Percentiles rank a stretch among this genome's conserved stretches.
These are phyloP conservation scores for Muraenolepis orangiensis DNA, from an alignment of 2,797 vertebrate genomes.

Conservation along the genomic window DNA sequence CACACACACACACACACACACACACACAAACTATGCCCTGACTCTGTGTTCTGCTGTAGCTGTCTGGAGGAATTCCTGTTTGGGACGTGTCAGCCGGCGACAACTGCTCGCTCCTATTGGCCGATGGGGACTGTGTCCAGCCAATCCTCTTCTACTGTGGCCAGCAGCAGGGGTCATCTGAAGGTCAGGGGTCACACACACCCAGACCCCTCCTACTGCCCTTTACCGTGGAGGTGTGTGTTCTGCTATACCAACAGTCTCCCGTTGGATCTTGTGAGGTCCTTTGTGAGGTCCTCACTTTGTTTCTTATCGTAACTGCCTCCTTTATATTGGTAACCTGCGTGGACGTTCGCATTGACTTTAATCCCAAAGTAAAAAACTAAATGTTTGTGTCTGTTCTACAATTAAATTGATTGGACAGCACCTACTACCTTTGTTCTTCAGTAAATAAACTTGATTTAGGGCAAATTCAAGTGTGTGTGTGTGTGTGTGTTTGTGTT, in stretches of 20 bases:
- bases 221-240: slow-evolving; percentile 77
- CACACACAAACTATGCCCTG: background rate
- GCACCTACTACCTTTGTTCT: no score
- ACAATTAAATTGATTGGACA: no score
- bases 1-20: background rate
- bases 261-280: no score
- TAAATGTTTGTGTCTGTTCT: no score
- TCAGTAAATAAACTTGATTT: slow-evolving; percentile 3
- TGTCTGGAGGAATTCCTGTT: slow-evolving; percentile 76
- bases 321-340: background rate
- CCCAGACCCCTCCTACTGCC: slow-evolving; percentile 78
- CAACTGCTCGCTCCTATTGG: slow-evolving; percentile 87
- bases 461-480: no score
- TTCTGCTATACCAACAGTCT: background rate
- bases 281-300: background rate
- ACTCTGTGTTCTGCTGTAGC: slow-evolving; percentile 58
- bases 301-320: background rate
- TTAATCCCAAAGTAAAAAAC: no score
- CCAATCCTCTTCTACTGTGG: slow-evolving; percentile 88
- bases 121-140: slow-evolving; percentile 86
- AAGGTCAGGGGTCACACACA: slow-evolving; percentile 54
- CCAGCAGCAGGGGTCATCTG: slow-evolving; percentile 61
- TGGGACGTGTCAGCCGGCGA: slow-evolving; percentile 89
- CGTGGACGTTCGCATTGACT: no score
- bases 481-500: slow-evolving; percentile 21